Evolutionary conservation across 2,113 vertebrate species (phyloP).

Genomic region (Rhodinocichla rosea): DNA sequence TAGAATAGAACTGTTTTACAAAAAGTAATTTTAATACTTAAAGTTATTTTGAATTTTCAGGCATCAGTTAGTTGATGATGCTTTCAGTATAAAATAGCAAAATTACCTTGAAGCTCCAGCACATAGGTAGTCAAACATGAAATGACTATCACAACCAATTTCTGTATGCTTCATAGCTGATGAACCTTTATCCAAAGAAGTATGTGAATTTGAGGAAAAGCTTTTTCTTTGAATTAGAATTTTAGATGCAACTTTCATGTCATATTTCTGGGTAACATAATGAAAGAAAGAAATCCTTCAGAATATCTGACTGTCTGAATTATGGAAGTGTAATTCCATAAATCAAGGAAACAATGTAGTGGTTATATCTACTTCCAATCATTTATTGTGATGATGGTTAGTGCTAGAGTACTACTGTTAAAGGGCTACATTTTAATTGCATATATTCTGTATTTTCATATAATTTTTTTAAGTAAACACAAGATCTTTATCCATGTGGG

Average conservation of each 20-base stretch:
- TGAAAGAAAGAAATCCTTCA: constrained; percentile 13
- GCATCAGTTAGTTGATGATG: constrained; percentile 10
- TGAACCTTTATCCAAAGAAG: constrained; percentile 1
- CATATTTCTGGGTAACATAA: background rate
- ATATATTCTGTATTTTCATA: constrained; percentile 48
- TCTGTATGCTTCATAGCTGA: background rate
- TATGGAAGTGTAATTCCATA: background rate
- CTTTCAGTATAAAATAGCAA: background rate
- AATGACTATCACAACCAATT: background rate
- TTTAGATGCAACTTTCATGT: background rate
- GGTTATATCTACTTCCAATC: background rate
- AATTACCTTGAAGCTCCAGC: constrained; percentile 2
- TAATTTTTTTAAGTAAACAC: constrained; percentile 38
- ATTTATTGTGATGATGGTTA: constrained; percentile 26
- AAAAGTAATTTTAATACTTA: background rate
- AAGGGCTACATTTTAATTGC: constrained; percentile 64
- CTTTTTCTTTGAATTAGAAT: background rate
- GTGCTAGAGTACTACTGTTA: constrained; percentile 37
- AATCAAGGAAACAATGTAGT: background rate
- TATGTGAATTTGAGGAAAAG: background rate
- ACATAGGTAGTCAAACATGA: background rate
- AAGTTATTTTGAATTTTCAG: constrained; percentile 3
- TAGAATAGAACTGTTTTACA: background rate
- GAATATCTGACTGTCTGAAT: background rate
- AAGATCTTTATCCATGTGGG: background rate